A percentile compares a stretch with the other conserved stretches of the same genome.
Conservation (phyloP, 2,113 vertebrate genomes). For the Rhinoptilus africanus region DNA sequence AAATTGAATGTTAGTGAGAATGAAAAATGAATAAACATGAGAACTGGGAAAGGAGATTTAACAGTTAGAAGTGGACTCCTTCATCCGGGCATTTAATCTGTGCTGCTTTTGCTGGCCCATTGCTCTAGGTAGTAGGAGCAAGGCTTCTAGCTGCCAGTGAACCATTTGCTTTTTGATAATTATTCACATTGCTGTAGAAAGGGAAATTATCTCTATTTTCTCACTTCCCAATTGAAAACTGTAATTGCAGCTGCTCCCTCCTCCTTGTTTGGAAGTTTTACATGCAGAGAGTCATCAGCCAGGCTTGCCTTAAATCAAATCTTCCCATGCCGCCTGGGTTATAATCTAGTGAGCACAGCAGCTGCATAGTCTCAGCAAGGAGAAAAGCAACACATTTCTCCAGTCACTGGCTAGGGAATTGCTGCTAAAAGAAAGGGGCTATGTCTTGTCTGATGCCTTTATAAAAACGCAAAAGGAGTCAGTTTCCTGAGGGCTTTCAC, state of each 20-base stretch:
- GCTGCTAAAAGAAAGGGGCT: conserved; percentile 3
- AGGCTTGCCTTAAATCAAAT: conserved; percentile 56
- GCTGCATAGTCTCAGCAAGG: neutral
- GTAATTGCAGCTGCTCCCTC: conserved; percentile 63
- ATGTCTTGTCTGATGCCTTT: neutral
- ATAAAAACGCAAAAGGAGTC: neutral
- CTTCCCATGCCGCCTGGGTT: conserved; percentile 42
- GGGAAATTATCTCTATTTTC: conserved; percentile 62
- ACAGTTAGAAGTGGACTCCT: neutral
- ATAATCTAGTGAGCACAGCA: conserved; percentile 26
- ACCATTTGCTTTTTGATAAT: conserved; percentile 45
- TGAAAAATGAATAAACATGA: neutral
- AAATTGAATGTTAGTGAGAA: neutral
- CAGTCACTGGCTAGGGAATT: conserved; percentile 13
- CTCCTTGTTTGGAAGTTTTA: conserved; percentile 62
- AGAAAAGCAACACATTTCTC: conserved; percentile 23
- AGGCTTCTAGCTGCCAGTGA: conserved; percentile 48
- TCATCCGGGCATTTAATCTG: neutral
- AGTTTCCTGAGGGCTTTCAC: conserved; percentile 35
- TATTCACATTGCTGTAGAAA: conserved; percentile 57
- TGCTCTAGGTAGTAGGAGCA: conserved; percentile 4
- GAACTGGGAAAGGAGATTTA: neutral
- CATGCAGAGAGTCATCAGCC: conserved; percentile 42
- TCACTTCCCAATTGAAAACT: conserved; percentile 58
- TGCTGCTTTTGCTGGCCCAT: neutral